Evolutionary conservation across 1,140 invertebrate genomes (phyloP), one percentile per base, ranked within the genome.

Genomic region (Pachyrhynchus sulphureomaculatus): DNA sequence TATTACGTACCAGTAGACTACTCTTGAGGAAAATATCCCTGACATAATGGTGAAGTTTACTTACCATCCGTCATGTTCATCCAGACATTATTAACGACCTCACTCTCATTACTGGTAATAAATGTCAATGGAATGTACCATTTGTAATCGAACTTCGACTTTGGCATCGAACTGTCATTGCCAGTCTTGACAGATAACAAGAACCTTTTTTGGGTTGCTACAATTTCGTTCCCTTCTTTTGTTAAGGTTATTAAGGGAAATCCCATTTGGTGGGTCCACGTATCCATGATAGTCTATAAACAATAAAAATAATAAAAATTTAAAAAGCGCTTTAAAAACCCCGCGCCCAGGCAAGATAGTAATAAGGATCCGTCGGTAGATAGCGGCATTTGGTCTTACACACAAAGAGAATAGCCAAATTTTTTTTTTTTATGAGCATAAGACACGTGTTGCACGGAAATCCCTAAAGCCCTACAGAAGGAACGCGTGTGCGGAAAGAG

Each of bases 261-360:
- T 8, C 91, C 90, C 80, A 88, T 91, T 77, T 93, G 90, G 39
- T 86, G 79, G 0, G 88, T 92, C 91, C 91, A 94, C 1, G 90
- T 91, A 64, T 92, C 88, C 89, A 94, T 91, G 52, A 94, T 86
- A 8, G 78, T 79, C 86, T 70, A 59, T 39, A 41, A 53, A 49
- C 3, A 29, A 32, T 49, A 17, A 20, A 39, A 39, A 37, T 37
- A 10, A 44, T 29, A 49, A n/a, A n/a, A n/a, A n/a, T n/a, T n/a
- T n/a, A n/a, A n/a, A n/a, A n/a, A n/a, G n/a, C n/a, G n/a, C n/a
- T n/a, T n/a, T n/a, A n/a, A n/a, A n/a, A n/a, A n/a, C n/a, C n/a
- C n/a, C n/a, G n/a, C n/a, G n/a, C n/a, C n/a, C n/a, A n/a, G n/a
- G n/a, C n/a, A n/a, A n/a, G n/a, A n/a, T n/a, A n/a, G n/a, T n/a